Evolutionary conservation across 2,797 vertebrate species (phyloP).

Genomic region (Sorex maritimensis): DNA sequence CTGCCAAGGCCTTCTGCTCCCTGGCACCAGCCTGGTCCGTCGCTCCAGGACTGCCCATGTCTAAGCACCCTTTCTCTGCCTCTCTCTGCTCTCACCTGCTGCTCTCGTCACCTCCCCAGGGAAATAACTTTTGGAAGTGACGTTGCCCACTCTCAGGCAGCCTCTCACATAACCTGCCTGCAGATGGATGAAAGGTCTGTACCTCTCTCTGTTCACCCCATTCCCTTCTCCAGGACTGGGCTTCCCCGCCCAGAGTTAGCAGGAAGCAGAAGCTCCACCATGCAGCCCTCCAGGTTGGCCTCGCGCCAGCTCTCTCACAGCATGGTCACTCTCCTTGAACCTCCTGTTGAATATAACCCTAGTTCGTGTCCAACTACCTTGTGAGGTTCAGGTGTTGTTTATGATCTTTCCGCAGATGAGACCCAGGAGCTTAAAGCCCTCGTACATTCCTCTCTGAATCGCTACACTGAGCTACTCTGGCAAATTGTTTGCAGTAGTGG

Average conservation of each 20-base stretch:
- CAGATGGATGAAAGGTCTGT: slow-evolving; percentile 84
- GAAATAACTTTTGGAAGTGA: slow-evolving; percentile 79
- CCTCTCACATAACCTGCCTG: slow-evolving; percentile 68
- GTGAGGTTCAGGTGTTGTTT: neutral
- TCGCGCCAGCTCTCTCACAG: neutral
- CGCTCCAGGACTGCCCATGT: slow-evolving; percentile 64
- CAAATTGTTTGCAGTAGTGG: neutral
- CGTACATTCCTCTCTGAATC: neutral
- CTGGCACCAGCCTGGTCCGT: slow-evolving; percentile 9
- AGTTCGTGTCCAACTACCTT: neutral
- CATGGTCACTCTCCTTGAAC: neutral
- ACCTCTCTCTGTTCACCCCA: slow-evolving; percentile 57
- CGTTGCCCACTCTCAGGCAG: slow-evolving; percentile 53
- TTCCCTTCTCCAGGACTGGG: neutral
- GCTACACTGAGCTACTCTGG: neutral
- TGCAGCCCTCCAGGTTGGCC: neutral
- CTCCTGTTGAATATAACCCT: neutral
- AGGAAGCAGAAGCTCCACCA: neutral
- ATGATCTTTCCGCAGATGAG: neutral
- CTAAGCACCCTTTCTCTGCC: slow-evolving; percentile 63
- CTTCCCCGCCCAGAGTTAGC: neutral
- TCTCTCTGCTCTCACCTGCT: slow-evolving; percentile 77
- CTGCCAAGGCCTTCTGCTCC: slow-evolving; percentile 7
- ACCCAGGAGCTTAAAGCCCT: neutral
- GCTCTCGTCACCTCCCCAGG: slow-evolving; percentile 71